Evolutionary conservation across 2,113 vertebrate species (phyloP), one percentile per base, ranked within the genome.

Genomic region (Sinocyclocheilus grahami): DNA sequence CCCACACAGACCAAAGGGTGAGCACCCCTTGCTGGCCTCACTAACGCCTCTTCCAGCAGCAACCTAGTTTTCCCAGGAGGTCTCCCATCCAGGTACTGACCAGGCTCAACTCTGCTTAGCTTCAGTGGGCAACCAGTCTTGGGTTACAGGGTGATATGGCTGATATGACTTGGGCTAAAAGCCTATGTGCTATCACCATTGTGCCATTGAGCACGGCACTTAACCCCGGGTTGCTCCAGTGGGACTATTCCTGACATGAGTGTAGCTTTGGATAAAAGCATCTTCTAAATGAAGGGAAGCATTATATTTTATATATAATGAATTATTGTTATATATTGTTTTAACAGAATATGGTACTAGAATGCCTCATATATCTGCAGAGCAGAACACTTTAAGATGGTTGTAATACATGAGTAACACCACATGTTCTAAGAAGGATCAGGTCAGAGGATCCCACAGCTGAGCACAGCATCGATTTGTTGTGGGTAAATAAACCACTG

Each of bases 401-500:
- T 83, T 37, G 48, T 74, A 71, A 55, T 72, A 58, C 20, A 13
- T 72, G 33, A n/a, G 82, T 42, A 74, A 42, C 69, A 42, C 24
- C 30, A 39, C 67, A 51, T 75, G 42, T 67, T 87, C 79, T 82
- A 90, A 91, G 89, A 91, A 91, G 88, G 91, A 92, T 88, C 91
- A 90, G 88, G 89, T 88, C 91, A 90, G 81, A 91, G 89, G 67
- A 58, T 86, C 90, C 90, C 84, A 91, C 89, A 91, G 89, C 89
- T 75, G 92, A 93, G 94, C 71, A 76, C 87, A 86, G 86, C 91
- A 95, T 95, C 88, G 95, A 95, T 94, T 94, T 95, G 95, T 95
- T 95, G 94, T 95, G 94, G 92, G 93, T 95, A 95, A 95, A 95
- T 93, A 95, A 94, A 93, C 93, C 93, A 93, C 91, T 93, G 92